Conservation (phyloP, 2,113 vertebrate genomes). For the Sorex araneus region DNA sequence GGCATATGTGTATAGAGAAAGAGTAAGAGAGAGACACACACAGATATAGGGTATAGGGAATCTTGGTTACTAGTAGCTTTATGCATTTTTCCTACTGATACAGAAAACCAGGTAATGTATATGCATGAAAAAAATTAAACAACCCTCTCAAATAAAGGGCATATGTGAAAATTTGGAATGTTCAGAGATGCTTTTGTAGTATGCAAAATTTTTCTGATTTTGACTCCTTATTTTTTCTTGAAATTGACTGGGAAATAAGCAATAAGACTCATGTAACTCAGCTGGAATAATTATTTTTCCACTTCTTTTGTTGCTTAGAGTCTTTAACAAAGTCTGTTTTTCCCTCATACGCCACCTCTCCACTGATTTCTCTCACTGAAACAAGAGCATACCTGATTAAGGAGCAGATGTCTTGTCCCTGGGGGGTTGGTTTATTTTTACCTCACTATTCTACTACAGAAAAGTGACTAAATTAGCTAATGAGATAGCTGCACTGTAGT, state of each 20-base stretch:
- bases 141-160: background rate
- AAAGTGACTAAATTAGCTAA: constrained; percentile 64
- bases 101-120: constrained; percentile 11
- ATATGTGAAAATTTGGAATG: background rate
- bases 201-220: background rate
- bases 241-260: constrained; percentile 41
- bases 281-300: constrained; percentile 29
- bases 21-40: background rate
- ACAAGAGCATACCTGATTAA: constrained; percentile 70
- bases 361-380: constrained; percentile 63
- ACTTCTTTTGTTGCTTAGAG: constrained; percentile 7
- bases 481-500: constrained; percentile 48
- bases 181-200: constrained; percentile 4
- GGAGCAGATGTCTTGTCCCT: constrained; percentile 73
- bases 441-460: constrained; percentile 56
- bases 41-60: background rate
- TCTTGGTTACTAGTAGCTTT: background rate
- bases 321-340: constrained; percentile 27
- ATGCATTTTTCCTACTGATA: background rate
- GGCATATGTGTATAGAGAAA: background rate
- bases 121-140: constrained; percentile 7
- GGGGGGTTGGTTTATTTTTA: constrained; percentile 76
- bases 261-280: background rate
- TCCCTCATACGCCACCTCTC: background rate
- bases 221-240: background rate